Base-by-base conservation (phyloP, 2,797 vertebrate genomes). In the Neosilurus hyrtlii region DNA sequence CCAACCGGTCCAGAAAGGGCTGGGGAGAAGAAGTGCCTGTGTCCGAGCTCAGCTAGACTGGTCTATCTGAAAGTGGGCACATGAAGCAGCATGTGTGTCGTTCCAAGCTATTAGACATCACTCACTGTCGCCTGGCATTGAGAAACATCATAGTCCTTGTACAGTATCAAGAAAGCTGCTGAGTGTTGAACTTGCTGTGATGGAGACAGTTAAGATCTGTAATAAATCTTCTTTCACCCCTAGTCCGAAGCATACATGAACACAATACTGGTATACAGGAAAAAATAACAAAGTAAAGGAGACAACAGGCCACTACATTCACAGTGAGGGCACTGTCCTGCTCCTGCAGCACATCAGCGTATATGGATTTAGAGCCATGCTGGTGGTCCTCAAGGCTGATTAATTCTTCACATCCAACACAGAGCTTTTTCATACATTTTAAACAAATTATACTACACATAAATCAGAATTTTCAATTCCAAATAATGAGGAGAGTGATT, bases 21-120 rank as follows among this genome's bases (percentile, higher is more conserved):
- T n/a, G 22, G 59, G n/a, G 26, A 22, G 15, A 68, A n/a, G 57
- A 80, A 26, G 63, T 24, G 37, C 89, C 90, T 89, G 83, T 86
- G 78, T 86, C 82, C 15, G 76, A 87, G 24, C 24, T 73, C 7
- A 30, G 43, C 54, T 20, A 75, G 5, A 59, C 30, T 86, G 89
- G 90, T 90, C 91, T 20, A 51, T 30, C 77, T 87, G 84, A 86
- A 84, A 91, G 10, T 18, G 79, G 86, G 86, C 87, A 90, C 89
- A 91, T 90, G 90, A 92, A 91, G 88, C 63, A 88, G 84, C 90
- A 92, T 91, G 88, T 91, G 91, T 80, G 61, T 76, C 91, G 86
- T 80, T 75, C 72, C 61, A 82, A 77, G 79, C 15, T 22, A n/a
- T 22, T 56, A 74, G 9, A 57, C 72, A 71, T 65, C 37, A 80